phyloP scores from a whole-genome alignment of 2,113 vertebrate species.

The Urocynchramus pylzowi region DNA sequence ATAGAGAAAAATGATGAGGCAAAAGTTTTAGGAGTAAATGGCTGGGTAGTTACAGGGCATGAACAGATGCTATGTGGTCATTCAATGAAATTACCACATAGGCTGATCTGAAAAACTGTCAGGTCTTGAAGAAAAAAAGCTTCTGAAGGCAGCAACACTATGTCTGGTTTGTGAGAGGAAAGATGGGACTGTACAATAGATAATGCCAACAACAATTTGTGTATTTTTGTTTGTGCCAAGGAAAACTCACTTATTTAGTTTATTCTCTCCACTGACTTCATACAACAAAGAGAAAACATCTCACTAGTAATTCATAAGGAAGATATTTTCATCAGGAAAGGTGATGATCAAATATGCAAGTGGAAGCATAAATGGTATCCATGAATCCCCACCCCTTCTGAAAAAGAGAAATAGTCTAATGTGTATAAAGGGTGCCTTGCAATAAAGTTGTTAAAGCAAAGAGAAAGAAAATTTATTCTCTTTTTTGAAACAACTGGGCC shows the following conservation, averaged over 20 bases:
- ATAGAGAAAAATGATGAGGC: neutral
- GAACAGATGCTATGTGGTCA: neutral
- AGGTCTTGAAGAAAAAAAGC: neutral
- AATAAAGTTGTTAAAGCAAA: neutral
- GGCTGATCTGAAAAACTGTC: neutral
- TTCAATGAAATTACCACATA: neutral
- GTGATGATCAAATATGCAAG: neutral
- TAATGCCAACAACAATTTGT: neutral
- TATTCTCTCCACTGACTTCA: neutral
- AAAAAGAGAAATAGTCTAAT: neutral
- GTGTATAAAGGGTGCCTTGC: neutral
- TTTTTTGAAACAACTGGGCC: neutral
- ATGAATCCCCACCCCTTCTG: neutral
- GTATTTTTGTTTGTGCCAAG: neutral
- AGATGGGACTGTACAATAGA: neutral
- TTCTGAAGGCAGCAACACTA: neutral
- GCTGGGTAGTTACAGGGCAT: neutral
- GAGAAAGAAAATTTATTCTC: neutral
- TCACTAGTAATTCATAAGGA: neutral
- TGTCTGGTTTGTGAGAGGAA: neutral
- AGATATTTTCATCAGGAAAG: too few relatives aligned
- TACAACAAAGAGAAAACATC: neutral
- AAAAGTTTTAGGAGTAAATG: neutral
- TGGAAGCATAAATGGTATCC: neutral
- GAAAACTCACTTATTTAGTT: neutral